Base-by-base conservation (phyloP, 2,797 vertebrate species). In the Crocodylus rhombifer region DNA sequence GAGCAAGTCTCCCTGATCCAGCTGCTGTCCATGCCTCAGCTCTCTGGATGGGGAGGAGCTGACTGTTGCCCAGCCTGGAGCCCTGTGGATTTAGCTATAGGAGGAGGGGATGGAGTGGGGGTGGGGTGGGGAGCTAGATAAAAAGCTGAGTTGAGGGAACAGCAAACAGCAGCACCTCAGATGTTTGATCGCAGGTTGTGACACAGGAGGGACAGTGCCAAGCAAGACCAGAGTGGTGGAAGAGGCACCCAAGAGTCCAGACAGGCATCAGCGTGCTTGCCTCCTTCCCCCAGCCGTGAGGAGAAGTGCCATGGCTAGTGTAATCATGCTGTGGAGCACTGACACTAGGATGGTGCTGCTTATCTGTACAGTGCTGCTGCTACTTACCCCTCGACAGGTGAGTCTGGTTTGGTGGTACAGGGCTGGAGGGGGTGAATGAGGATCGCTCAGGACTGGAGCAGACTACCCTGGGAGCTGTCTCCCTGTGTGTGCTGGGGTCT, bases 251-350 rank as follows among this genome's bases (percentile, higher is more conserved):
- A 55, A 16, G 1, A 0, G 62, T 9, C 1, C 1, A 56, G 77
- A 28, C 36, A 13, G 1, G 26, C 9, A 0, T 64, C 67, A 82
- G 62, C 23, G 16, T 74, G 86, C 58, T 81, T 88, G 62, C 30
- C 55, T 71, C 74, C 30, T 20, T 11, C 14, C 17, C 21, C 17
- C 11, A 0, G 55, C 33, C 23, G 14, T 60, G 0, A 2, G 25
- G 4, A 2, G 0, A 71, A 58, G 12, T 60, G 56, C 28, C 42
- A 80, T 81, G 67, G 36, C 62, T 79, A 30, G 33, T 1, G 0
- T 42, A 62, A 6, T 1, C 14, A 18, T 18, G 1, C 6, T 10
- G 10, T 17, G 0, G 1, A 7, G 36, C 10, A 64, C n/a, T 0
- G 2, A 25, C 60, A 63, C 62, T 1, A 0, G 25, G n/a, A 67